Percentiles rank a stretch among this genome's conserved stretches.
These are phyloP conservation scores for Muntiacus muntjak DNA, from an alignment of 2,113 vertebrate genomes.

Conservation along the genomic window DNA sequence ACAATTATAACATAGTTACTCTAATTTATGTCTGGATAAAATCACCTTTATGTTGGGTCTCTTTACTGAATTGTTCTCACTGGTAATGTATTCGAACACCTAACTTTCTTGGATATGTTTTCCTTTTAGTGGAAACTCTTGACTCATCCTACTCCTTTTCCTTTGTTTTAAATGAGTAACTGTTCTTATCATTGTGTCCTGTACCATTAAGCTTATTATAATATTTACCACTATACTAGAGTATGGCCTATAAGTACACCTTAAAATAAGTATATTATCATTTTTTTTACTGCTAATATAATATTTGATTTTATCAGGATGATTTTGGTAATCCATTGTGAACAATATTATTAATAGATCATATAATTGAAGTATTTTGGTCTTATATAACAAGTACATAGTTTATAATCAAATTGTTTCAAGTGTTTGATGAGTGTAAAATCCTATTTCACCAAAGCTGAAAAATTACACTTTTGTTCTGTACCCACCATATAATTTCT, in stretches of 20 bases:
- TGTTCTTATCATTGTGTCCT: background rate
- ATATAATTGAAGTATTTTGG: background rate
- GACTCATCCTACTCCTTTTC: background rate
- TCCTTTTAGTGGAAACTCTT: background rate
- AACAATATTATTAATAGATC: background rate
- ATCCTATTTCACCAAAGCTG: background rate
- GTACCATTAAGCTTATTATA: background rate
- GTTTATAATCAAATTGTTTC: slow-evolving; percentile 14
- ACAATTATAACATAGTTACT: slow-evolving; percentile 35
- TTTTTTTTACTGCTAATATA: background rate
- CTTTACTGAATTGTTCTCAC: slow-evolving; percentile 2
- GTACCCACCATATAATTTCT: background rate
- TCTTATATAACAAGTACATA: background rate
- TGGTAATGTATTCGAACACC: background rate
- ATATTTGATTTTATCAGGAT: background rate
- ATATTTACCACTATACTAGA: background rate
- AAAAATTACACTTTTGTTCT: background rate
- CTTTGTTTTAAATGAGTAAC: background rate
- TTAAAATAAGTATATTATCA: background rate
- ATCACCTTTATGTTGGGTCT: background rate
- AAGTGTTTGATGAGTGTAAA: background rate
- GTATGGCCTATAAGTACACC: background rate
- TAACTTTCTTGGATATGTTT: background rate
- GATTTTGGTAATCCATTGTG: background rate
- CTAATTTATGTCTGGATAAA: background rate